phyloP scores from a whole-genome alignment of 2,797 vertebrate genomes.

The Apogon hyalosoma region DNA sequence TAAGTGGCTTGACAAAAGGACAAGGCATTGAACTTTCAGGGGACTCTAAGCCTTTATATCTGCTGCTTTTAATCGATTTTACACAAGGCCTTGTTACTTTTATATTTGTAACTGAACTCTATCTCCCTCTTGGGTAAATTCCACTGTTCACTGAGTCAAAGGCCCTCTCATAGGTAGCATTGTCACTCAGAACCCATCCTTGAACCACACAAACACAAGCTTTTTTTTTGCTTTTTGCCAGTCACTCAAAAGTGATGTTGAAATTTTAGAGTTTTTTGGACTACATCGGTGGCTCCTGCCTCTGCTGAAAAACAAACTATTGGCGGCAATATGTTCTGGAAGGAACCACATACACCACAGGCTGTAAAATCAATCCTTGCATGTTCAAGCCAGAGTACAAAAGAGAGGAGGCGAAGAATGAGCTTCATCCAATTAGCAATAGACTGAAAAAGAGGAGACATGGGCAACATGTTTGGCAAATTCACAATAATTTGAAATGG shows the following conservation, averaged over 20 bases:
- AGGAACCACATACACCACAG: slow-evolving; percentile 24
- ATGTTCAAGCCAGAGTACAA: slow-evolving; percentile 31
- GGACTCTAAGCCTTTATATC: too few species aligned
- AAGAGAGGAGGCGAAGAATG: slow-evolving; percentile 35
- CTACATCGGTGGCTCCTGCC: neutral
- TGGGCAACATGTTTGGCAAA: slow-evolving; percentile 1
- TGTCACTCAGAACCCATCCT: too few species aligned
- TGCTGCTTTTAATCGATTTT: too few species aligned
- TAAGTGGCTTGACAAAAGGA: too few species aligned
- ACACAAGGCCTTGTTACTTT: too few species aligned
- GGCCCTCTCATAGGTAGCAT: too few species aligned
- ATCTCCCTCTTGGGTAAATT: too few species aligned
- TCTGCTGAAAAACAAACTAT: slow-evolving; percentile 21
- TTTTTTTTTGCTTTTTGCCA: neutral
- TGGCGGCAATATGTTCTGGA: slow-evolving; percentile 23
- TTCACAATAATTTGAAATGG: slow-evolving; percentile 42
- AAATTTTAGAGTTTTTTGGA: neutral
- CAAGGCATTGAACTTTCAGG: too few species aligned
- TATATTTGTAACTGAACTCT: too few species aligned
- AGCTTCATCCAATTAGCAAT: slow-evolving; percentile 50
- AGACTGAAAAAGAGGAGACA: slow-evolving; percentile 13
- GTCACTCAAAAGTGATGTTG: neutral
- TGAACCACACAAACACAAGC: too few species aligned
- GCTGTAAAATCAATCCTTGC: slow-evolving; percentile 45
- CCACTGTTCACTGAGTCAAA: too few species aligned